These are phyloP conservation scores for Spinus pinus DNA, from an alignment of 2,797 vertebrate species.

Conservation along the genomic window DNA sequence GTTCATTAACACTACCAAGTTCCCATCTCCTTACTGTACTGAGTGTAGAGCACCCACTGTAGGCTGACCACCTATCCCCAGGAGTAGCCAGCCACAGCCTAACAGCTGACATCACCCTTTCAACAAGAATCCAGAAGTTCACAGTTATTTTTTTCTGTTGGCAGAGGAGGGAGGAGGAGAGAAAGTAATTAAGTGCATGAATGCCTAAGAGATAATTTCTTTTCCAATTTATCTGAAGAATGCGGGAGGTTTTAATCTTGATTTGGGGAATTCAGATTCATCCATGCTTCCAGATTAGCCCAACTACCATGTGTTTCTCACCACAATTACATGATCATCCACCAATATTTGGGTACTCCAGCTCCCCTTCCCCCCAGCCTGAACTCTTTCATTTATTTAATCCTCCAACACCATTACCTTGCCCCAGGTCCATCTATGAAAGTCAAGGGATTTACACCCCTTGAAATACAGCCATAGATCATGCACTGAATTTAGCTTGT, in stretches of 20 bases:
- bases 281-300: neutral
- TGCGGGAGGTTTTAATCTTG: neutral
- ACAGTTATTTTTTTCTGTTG: neutral
- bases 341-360: neutral
- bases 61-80: neutral
- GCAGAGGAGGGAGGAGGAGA: neutral
- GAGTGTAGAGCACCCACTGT: neutral
- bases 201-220: neutral
- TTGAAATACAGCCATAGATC: slow-evolving; percentile 11
- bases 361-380: neutral
- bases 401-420: neutral
- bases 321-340: neutral
- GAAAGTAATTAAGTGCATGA: slow-evolving; percentile 3
- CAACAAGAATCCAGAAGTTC: neutral
- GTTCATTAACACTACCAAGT: neutral
- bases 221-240: neutral
- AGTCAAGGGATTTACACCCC: neutral
- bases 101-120: neutral
- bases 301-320: neutral
- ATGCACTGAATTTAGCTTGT: neutral
- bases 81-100: neutral
- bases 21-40: neutral
- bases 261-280: neutral
- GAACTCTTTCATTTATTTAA: neutral
- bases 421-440: neutral